phyloP scores from a whole-genome alignment of 2,113 vertebrate species.

The Mixornis gularis region DNA sequence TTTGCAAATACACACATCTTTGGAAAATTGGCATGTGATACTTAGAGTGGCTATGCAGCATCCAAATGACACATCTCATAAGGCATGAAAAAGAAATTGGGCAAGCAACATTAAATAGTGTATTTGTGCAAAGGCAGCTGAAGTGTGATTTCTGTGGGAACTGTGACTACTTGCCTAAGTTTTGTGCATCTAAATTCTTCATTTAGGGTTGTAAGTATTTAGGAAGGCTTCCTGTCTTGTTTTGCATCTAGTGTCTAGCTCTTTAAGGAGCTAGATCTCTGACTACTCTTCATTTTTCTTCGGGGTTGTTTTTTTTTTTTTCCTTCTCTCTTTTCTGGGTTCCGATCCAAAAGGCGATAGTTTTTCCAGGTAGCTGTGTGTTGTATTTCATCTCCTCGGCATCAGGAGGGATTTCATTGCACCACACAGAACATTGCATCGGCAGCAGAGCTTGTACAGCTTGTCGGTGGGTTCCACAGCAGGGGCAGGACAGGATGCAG shows the following conservation, averaged over 20 bases:
- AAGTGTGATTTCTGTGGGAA: conserved; percentile 32
- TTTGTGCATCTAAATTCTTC: background rate
- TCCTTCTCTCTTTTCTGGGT: background rate
- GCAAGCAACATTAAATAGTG: conserved; percentile 33
- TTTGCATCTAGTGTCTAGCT: background rate
- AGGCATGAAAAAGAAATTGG: conserved; percentile 36
- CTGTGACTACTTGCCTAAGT: conserved; percentile 7
- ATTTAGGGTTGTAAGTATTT: background rate
- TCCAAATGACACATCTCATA: conserved; percentile 31
- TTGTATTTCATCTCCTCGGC: background rate
- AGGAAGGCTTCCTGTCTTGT: background rate
- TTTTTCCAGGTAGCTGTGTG: background rate
- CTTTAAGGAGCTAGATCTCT: background rate
- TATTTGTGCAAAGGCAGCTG: conserved; percentile 34
- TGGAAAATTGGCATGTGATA: background rate
- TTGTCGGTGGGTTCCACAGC: background rate
- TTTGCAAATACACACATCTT: conserved; percentile 26
- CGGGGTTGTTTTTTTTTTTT: background rate
- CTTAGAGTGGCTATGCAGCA: conserved; percentile 23
- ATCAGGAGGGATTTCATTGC: background rate
- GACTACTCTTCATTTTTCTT: background rate
- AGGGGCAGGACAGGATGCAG: background rate
- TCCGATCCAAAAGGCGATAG: background rate
- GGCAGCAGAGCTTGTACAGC: background rate
- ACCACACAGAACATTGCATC: background rate